Conservation (phyloP, 2,113 vertebrate species). For the Charadrius vociferus region DNA sequence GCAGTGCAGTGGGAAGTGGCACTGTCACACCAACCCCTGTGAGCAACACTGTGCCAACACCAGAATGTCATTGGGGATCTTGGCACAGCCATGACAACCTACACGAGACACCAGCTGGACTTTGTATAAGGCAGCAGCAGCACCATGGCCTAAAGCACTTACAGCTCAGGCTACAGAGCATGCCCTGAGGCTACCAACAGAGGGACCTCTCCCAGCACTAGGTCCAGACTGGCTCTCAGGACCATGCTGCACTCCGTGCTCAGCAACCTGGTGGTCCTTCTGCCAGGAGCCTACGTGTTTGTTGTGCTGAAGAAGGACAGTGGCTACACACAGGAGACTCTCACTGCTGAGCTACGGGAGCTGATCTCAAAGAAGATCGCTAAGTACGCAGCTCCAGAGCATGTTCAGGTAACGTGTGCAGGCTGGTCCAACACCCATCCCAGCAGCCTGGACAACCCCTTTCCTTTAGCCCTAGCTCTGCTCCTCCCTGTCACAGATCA, state of each 20-base stretch:
- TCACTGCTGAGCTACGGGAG: conserved; percentile 62
- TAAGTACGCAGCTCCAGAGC: conserved; percentile 79
- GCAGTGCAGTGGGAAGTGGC: neutral
- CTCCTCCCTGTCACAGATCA: conserved; percentile 43
- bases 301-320: conserved; percentile 77
- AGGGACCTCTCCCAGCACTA: neutral
- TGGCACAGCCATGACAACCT: neutral
- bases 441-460: neutral
- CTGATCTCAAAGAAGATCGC: conserved; percentile 77
- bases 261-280: neutral
- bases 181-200: neutral
- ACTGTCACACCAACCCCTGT: neutral
- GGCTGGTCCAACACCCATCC: neutral
- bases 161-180: neutral
- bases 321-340: neutral
- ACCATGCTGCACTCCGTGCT: fast-evolving
- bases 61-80: neutral
- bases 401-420: conserved; percentile 72
- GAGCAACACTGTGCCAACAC: neutral
- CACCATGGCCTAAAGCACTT: neutral
- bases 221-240: neutral
- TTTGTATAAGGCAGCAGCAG: neutral
- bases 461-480: neutral
- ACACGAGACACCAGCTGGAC: neutral
- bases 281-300: conserved; percentile 75